Evolutionary conservation across 2,888 invertebrate genomes (phyloP), one percentile per base, ranked within the genome.

Genomic region (Platycheirus albimanus): DNA sequence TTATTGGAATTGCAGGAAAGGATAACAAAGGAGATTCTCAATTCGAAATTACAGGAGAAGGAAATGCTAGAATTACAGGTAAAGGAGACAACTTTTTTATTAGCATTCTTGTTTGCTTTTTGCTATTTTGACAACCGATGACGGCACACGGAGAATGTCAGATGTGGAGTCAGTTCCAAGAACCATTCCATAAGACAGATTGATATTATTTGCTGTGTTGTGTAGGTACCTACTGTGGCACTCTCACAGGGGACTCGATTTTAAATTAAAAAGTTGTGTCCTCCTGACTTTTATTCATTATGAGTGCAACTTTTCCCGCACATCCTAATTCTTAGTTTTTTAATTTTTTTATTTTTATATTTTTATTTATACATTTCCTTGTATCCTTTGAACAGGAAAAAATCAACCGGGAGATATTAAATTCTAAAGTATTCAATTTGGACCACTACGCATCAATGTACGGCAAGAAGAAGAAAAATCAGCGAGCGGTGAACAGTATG

Each of bases 11-110:
- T 91, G 67, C 90, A 90, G 80, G 89, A 91, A 85, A 90, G 90
- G 80, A 91, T 91, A 67, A 89, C 91, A 80, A 90, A 90, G 86
- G 90, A 91, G 87, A 91, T 91, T 86, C 87, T 90, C 69, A 91
- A 90, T 86, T 90, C 91, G 20, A 91, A 91, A 87, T 87, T 91
- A 75, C 89, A 90, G 85, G 90, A 90, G 87, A 89, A 89, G 83
- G 90, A 90, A 88, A 90, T 90, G 90, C 86, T 90, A 28, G 90
- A 90, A 85, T 85, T 91, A 76, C 90, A 91, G 90, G 91, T 91
- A 87, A 83, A 64, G 61, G 36, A 49, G 33, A 67, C 4, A 77
- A 77, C 47, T 77, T 79, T 77, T 79, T 71, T 77, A 77, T 63
- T 71, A 77, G 67, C 71, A 61, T 66, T 71, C 49, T 51, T 54